A percentile compares a stretch with the other conserved stretches of the same genome.
Conservation (phyloP, 2,797 vertebrate genomes). For the Molossus molossus region DNA sequence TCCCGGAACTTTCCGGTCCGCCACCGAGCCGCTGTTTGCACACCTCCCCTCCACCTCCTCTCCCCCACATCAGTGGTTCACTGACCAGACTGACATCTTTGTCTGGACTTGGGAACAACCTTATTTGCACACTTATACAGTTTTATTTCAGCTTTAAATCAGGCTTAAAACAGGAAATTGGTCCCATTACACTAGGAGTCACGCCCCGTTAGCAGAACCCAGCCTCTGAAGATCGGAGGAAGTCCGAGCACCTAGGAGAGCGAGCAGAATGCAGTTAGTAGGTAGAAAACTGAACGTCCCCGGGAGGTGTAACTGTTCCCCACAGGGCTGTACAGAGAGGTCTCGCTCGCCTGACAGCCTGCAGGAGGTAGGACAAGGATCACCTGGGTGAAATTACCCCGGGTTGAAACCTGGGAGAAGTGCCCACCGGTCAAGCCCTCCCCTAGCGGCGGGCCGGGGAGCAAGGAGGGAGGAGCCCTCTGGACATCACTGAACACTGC, state of each 20-base stretch:
- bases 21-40: not conserved
- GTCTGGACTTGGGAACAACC: not conserved
- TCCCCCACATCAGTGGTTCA: not conserved
- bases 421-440: not conserved
- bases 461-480: not conserved
- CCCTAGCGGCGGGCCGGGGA: rapidly evolving
- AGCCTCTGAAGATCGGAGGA: not conserved
- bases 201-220: not conserved
- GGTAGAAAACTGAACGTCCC: not conserved
- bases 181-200: not conserved
- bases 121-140: not conserved
- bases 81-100: not conserved
- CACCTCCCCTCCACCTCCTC: not conserved
- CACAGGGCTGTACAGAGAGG: not conserved
- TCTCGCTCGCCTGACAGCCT: not conserved
- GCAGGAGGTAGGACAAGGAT: not conserved
- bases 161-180: slow-evolving; percentile 27
- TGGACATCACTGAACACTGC: not conserved
- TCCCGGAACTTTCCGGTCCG: not conserved
- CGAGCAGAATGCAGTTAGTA: not conserved
- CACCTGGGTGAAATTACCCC: not conserved
- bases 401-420: slow-evolving; percentile 16
- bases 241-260: not conserved
- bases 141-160: slow-evolving; percentile 19
- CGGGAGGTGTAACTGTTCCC: not conserved